Percentiles rank a stretch among this genome's conserved stretches.
These are phyloP conservation scores for Dynastes maya DNA, from an alignment of 2,888 invertebrate genomes.

Conservation along the genomic window DNA sequence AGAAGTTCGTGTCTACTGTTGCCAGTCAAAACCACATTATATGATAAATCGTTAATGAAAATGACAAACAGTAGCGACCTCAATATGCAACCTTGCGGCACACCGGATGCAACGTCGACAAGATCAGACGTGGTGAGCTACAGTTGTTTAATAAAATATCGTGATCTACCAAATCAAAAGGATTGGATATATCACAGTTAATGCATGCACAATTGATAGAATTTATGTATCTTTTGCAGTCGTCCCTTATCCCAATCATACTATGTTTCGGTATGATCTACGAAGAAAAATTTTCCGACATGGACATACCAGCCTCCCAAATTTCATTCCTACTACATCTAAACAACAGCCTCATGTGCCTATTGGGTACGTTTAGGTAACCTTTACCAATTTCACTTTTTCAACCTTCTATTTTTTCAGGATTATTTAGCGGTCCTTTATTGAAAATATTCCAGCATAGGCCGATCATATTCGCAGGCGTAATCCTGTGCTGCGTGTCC, in stretches of 20 bases:
- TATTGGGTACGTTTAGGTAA: constrained; percentile 64
- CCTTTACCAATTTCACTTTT: neutral
- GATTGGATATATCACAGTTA: too few species aligned
- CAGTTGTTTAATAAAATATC: too few species aligned
- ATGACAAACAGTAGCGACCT: too few species aligned
- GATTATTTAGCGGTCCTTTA: constrained; percentile 69
- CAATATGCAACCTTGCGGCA: too few species aligned
- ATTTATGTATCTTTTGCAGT: constrained; percentile 61
- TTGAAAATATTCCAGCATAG: constrained; percentile 69
- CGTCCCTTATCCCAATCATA: constrained; percentile 66
- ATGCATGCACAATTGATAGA: too few species aligned
- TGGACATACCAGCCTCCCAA: constrained; percentile 67
- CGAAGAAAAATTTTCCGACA: constrained; percentile 65
- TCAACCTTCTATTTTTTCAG: constrained; percentile 59
- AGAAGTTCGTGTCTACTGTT: too few species aligned
- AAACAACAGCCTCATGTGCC: constrained; percentile 68
- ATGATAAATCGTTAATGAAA: too few species aligned
- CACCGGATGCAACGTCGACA: too few species aligned
- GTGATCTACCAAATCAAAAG: too few species aligned
- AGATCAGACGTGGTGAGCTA: too few species aligned
- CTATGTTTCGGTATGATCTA: constrained; percentile 71
- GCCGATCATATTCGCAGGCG: constrained; percentile 68
- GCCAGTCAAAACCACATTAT: too few species aligned
- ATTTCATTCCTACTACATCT: constrained; percentile 69
- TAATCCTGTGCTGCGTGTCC: constrained; percentile 67